Conservation (phyloP, 2,113 vertebrate species). For the human region DNA sequence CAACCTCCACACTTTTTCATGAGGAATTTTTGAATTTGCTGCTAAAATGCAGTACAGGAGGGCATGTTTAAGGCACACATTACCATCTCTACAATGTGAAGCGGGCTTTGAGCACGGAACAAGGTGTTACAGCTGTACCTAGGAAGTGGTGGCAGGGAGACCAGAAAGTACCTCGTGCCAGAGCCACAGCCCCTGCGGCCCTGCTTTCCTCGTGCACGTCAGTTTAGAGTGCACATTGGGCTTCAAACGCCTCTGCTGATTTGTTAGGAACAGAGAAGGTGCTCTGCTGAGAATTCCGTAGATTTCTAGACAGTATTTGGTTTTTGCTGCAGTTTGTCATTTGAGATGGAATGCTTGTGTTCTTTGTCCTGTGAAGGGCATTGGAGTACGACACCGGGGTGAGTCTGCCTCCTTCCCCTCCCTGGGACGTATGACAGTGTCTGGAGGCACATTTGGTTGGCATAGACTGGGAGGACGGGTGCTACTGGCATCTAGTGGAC, state of each 20-base stretch:
- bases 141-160: background rate
- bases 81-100: background rate
- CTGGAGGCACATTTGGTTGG: background rate
- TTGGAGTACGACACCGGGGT: background rate
- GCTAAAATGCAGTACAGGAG: background rate
- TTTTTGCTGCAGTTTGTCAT: background rate
- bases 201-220: rapidly evolving
- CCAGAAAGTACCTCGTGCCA: background rate
- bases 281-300: background rate
- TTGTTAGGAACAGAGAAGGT: background rate
- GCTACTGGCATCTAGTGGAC: background rate
- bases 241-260: rapidly evolving
- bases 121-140: too few relatives aligned
- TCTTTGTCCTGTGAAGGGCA: background rate
- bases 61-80: background rate
- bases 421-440: background rate
- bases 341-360: background rate
- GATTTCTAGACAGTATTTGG: background rate
- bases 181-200: background rate
- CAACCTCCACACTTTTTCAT: background rate
- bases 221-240: background rate
- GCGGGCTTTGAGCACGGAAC: background rate
- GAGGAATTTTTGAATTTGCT: background rate
- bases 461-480: background rate
- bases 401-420: background rate